Percentiles rank a stretch among this genome's conserved stretches.
These are phyloP conservation scores for Hippasteria phrygiana DNA, from an alignment of 53 echinoderm and acorn worm species.

Conservation along the genomic window DNA sequence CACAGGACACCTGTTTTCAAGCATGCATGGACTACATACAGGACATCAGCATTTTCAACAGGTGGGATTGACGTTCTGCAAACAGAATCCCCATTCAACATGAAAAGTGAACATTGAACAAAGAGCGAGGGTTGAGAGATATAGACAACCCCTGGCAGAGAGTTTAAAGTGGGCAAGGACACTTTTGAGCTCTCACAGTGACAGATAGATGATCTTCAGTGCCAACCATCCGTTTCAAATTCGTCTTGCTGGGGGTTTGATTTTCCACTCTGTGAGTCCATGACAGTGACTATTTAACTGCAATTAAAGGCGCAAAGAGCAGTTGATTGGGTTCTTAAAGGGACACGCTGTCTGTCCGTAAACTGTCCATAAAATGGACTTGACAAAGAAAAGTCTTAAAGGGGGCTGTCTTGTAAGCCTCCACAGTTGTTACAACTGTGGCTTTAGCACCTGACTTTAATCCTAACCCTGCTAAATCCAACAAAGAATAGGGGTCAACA, in stretches of 20 bases:
- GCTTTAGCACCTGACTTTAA: no score
- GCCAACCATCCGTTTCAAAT: background rate
- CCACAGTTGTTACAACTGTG: no score
- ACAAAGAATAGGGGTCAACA: no score
- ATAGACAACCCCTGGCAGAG: background rate
- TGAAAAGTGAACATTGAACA: background rate
- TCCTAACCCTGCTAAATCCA: no score
- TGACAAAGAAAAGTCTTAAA: background rate
- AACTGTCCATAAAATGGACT: no score
- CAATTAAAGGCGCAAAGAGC: background rate
- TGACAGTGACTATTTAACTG: background rate
- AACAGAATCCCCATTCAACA: background rate
- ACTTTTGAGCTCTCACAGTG: background rate
- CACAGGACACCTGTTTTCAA: no score
- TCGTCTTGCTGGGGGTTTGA: background rate
- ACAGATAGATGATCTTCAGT: background rate
- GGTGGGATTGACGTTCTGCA: no score
- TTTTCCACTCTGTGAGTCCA: background rate
- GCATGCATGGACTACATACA: no score
- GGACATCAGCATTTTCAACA: no score
- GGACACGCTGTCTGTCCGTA: background rate
- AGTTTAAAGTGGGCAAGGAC: background rate
- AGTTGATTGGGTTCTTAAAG: background rate
- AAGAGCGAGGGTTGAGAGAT: background rate
- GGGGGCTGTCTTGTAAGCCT: no score